phyloP scores from a whole-genome alignment of 2,113 vertebrate species.

The Atractosteus spatula region DNA sequence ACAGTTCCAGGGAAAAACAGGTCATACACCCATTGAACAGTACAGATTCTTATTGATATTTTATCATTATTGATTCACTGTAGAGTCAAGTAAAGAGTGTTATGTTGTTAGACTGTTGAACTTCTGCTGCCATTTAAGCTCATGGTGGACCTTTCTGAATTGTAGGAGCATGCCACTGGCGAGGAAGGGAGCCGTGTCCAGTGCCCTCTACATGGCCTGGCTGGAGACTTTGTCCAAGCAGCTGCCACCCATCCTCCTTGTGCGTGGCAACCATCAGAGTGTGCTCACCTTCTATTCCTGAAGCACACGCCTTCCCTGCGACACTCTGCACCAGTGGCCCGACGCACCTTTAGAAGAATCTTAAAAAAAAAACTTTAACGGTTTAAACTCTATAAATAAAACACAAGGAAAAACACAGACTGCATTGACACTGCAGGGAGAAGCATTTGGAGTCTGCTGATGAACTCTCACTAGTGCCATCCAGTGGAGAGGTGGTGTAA shows the following conservation, averaged over 20 bases:
- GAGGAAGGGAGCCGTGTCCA: constrained; percentile 89
- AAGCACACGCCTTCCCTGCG: constrained; percentile 39
- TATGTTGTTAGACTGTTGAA: background rate
- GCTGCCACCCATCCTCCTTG: constrained; percentile 88
- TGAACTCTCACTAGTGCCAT: constrained; percentile 41
- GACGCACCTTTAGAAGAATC: constrained; percentile 2
- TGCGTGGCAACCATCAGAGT: constrained; percentile 97
- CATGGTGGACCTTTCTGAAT: background rate
- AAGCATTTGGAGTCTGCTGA: background rate
- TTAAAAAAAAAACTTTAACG: constrained; percentile 6
- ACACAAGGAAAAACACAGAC: background rate
- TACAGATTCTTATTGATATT: too few species aligned
- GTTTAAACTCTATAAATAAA: background rate
- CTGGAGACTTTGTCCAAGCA: constrained; percentile 89
- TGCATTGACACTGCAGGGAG: background rate
- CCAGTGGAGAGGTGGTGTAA: constrained; percentile 73
- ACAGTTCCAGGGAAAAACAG: too few species aligned
- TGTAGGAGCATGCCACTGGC: constrained; percentile 92
- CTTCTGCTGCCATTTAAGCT: background rate
- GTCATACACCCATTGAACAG: too few species aligned
- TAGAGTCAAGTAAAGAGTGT: too few species aligned
- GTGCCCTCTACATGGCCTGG: constrained; percentile 96
- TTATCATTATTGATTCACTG: too few species aligned
- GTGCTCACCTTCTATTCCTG: constrained; percentile 99
- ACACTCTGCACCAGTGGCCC: constrained; percentile 61